Percentiles rank a stretch among this genome's conserved stretches.
Evolutionary conservation across 2,113 vertebrate genomes (phyloP).

Genomic region (Ranitomeya imitator): DNA sequence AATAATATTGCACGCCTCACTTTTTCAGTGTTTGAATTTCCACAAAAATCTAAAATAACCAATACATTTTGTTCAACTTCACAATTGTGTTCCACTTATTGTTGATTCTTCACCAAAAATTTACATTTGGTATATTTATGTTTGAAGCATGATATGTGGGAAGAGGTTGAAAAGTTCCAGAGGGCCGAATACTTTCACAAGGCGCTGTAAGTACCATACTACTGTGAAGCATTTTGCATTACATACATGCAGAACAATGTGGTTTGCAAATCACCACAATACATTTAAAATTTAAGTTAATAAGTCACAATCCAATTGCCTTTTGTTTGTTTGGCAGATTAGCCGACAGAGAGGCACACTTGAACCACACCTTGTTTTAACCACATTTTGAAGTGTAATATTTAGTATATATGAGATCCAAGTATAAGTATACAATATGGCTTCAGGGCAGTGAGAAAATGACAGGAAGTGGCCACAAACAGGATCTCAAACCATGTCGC

Average conservation of each 20-base stretch:
- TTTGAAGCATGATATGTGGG: too few species aligned
- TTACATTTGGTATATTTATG: too few species aligned
- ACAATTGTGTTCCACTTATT: too few species aligned
- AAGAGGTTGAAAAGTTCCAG: too few species aligned
- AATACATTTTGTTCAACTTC: too few species aligned
- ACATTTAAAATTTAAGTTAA: neutral
- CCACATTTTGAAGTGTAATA: constrained; percentile 28
- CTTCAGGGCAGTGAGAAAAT: constrained; percentile 32
- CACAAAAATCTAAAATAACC: too few species aligned
- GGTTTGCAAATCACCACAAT: neutral
- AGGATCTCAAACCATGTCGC: constrained; percentile 39
- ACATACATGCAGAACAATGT: neutral
- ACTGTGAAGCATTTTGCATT: neutral
- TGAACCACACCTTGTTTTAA: constrained; percentile 32
- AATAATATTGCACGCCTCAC: too few species aligned
- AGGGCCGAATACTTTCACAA: too few species aligned
- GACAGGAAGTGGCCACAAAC: constrained; percentile 52
- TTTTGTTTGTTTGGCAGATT: neutral
- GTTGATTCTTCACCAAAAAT: too few species aligned
- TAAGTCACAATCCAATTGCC: neutral
- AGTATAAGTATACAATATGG: constrained; percentile 6
- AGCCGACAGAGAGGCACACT: neutral
- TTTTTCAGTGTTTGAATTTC: too few species aligned
- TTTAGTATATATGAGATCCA: neutral
- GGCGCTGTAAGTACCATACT: too few species aligned